Evolutionary conservation across 2,797 vertebrate genomes (phyloP).

Genomic region (Sternotherus odoratus): DNA sequence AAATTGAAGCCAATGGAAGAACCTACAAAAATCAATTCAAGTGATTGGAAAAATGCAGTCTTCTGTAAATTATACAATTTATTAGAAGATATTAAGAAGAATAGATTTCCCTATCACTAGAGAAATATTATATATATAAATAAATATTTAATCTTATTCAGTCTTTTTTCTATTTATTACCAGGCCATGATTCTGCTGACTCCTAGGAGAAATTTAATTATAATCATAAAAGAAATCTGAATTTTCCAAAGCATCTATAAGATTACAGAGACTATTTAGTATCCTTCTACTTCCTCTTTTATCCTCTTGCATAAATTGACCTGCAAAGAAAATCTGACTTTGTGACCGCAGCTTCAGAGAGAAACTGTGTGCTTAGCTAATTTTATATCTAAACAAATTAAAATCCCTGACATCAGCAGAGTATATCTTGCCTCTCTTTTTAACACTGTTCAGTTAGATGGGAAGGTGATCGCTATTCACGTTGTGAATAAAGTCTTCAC

Average conservation of each 20-base stretch:
- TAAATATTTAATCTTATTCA: neutral
- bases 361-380: neutral
- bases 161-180: accelerated
- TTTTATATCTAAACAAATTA: neutral
- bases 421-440: neutral
- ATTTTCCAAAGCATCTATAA: neutral
- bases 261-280: neutral
- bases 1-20: neutral
- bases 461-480: neutral
- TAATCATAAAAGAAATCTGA: too few species aligned
- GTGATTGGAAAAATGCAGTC: neutral
- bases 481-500: neutral
- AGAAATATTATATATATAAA: neutral
- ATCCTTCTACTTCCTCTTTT: neutral
- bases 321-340: neutral
- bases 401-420: neutral
- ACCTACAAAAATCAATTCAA: neutral
- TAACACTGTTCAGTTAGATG: neutral
- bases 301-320: neutral
- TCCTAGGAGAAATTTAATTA: neutral
- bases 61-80: neutral
- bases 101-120: neutral
- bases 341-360: neutral
- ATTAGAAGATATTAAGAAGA: neutral
- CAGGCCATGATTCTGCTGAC: accelerated